A percentile compares a stretch with the other conserved stretches of the same genome.
Conservation (phyloP, 2,888 invertebrate genomes). For the Idaea straminata region DNA sequence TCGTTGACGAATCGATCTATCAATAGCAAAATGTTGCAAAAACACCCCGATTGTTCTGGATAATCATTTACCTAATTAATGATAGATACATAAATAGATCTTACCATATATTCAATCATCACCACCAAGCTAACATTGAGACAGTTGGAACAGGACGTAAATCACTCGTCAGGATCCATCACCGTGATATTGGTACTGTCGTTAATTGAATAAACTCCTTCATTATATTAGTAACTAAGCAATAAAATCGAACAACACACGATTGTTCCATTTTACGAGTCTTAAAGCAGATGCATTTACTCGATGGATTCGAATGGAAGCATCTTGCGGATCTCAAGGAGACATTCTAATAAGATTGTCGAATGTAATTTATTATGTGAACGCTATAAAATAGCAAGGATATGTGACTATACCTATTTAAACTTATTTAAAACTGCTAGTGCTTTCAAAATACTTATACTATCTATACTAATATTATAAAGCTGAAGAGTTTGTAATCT, state of each 20-base stretch:
- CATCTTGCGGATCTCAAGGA: background rate
- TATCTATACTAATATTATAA: too few species aligned
- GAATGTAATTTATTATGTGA: background rate
- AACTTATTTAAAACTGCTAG: background rate
- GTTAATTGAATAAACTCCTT: constrained; percentile 77
- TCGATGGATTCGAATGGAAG: background rate
- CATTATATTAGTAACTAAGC: constrained; percentile 55
- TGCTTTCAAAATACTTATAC: background rate
- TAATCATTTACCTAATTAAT: background rate
- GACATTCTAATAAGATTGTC: background rate
- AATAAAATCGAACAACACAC: constrained; percentile 67
- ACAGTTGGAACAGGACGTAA: constrained; percentile 42
- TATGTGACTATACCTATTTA: background rate
- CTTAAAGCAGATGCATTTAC: constrained; percentile 61
- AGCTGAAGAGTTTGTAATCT: too few species aligned
- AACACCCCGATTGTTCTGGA: background rate
- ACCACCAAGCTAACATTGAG: constrained; percentile 27
- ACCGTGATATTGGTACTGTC: constrained; percentile 63
- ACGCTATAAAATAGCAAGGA: background rate
- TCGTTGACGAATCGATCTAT: background rate
- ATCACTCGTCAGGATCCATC: constrained; percentile 51
- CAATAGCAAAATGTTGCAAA: background rate
- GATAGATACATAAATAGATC: background rate
- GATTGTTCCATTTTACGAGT: constrained; percentile 72
- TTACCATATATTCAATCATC: constrained; percentile 18